Percentiles rank a stretch among this genome's conserved stretches.
Evolutionary conservation across 2,113 vertebrate species (phyloP).

Genomic region (Pseudolaguvia tuberculata): DNA sequence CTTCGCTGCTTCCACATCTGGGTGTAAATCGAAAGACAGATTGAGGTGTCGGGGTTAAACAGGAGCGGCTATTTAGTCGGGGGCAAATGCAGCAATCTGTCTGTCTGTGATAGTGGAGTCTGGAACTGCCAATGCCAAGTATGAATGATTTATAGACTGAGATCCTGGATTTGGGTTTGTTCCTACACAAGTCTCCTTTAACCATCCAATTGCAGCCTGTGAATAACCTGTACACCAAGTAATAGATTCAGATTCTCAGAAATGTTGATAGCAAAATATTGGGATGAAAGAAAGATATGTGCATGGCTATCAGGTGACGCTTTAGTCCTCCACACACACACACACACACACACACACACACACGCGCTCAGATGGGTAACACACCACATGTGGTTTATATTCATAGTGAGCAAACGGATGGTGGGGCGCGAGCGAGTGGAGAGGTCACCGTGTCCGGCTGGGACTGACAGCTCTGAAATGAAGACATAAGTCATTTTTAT

Average conservation of each 20-base stretch:
- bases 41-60: slow-evolving; percentile 57
- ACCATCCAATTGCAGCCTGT: slow-evolving; percentile 6
- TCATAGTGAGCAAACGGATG: slow-evolving; percentile 53
- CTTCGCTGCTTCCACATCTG: slow-evolving; percentile 32
- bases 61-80: slow-evolving; percentile 49
- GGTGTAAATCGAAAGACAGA: slow-evolving; percentile 64
- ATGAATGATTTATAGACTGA: slow-evolving; percentile 61
- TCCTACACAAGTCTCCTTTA: slow-evolving; percentile 43
- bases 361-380: slow-evolving; percentile 31
- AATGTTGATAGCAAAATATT: neutral
- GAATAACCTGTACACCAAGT: neutral
- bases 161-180: slow-evolving; percentile 57
- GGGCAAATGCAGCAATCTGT: slow-evolving; percentile 51
- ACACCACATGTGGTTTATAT: slow-evolving; percentile 63
- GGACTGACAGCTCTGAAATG: slow-evolving; percentile 71
- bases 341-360: slow-evolving; percentile 32
- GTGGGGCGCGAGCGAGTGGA: slow-evolving; percentile 60
- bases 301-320: slow-evolving; percentile 12
- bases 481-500: slow-evolving; percentile 70
- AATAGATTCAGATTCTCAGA: slow-evolving; percentile 5
- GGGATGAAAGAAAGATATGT: neutral
- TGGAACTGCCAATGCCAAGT: slow-evolving; percentile 61
- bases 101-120: slow-evolving; percentile 52
- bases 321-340: neutral
- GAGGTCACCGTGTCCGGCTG: slow-evolving; percentile 68